phyloP scores from a whole-genome alignment of 2,888 invertebrate genomes.

The Drosophila prostipennis region DNA sequence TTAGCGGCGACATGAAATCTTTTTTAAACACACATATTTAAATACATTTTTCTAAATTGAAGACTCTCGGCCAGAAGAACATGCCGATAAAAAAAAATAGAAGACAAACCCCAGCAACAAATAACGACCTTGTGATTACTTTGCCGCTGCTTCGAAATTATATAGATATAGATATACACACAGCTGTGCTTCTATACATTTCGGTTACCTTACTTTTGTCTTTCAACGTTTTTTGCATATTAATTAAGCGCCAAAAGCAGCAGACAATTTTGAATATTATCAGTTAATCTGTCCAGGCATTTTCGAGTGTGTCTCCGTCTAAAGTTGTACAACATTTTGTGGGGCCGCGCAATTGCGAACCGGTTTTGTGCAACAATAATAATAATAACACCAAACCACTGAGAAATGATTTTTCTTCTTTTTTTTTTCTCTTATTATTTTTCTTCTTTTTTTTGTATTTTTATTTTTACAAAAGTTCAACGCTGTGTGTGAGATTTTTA shows the following conservation, averaged over 20 bases:
- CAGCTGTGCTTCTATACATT: constrained; percentile 12
- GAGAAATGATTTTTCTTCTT: constrained; percentile 13
- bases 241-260: constrained; percentile 81
- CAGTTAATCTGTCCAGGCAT: constrained; percentile 65
- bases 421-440: neutral
- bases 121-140: constrained; percentile 78
- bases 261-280: constrained; percentile 75
- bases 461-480: constrained; percentile 27
- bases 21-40: constrained; percentile 14
- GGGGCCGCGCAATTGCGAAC: constrained; percentile 67
- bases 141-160: constrained; percentile 64
- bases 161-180: constrained; percentile 27
- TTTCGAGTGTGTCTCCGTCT: constrained; percentile 22
- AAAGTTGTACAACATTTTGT: constrained; percentile 41
- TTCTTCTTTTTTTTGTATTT: neutral
- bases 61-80: constrained; percentile 42
- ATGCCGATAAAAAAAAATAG: constrained; percentile 25
- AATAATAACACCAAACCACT: constrained; percentile 14
- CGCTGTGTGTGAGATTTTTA: constrained; percentile 45
- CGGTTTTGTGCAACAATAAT: constrained; percentile 55
- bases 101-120: constrained; percentile 34
- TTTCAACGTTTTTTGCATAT: constrained; percentile 82
- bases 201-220: constrained; percentile 50
- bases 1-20: constrained; percentile 15
- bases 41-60: constrained; percentile 42